Evolutionary conservation across 2,888 invertebrate genomes (phyloP), one percentile per base, ranked within the genome.

Genomic region (Deroplatys truncata): DNA sequence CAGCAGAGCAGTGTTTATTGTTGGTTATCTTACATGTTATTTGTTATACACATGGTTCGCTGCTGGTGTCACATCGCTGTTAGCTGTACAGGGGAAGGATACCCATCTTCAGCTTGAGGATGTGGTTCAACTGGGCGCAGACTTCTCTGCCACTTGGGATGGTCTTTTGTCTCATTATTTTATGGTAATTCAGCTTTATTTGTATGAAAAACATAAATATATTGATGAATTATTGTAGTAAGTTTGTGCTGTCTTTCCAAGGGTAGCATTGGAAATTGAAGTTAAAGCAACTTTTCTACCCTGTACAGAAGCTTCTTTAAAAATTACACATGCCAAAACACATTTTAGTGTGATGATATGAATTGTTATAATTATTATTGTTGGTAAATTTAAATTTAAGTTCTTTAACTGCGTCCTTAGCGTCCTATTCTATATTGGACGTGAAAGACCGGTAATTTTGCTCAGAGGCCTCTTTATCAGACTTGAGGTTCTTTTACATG

Each of bases 21-120:
- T 92, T 43, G 93, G 93, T 20, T 93, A 93, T 88, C 72, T 93
- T 28, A 92, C 91, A 90, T 91, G 92, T 1, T 93, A 93, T 91
- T 90, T 93, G 56, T 89, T 93, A 7, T 93, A 93, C 88, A 93
- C 93, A 1, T 92, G 92, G 35, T 93, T 93, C 90, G 92, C 93
- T 35, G 93, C 93, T 9, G 93, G 92, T 31, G 93, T 93, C 83
- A 93, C 93, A 10, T 93, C 93, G 4, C 91, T 93, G 82, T 90
- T 93, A 43, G 91, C 93, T 31, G 92, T 92, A 89, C 92, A 92
- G 90, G 91, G 91, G 43, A 89, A 91, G 86, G 90, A 90, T 83
- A 90, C 90, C 31, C 89, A 91, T 86, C 87, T 92, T 28, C 91
- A 91, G 84, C 89, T 91, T 28, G 16, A 84, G 2, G 91, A 91